Evolutionary conservation across 2,888 invertebrate genomes (phyloP), one percentile per base, ranked within the genome.

Genomic region (Phymatocera aterrima): DNA sequence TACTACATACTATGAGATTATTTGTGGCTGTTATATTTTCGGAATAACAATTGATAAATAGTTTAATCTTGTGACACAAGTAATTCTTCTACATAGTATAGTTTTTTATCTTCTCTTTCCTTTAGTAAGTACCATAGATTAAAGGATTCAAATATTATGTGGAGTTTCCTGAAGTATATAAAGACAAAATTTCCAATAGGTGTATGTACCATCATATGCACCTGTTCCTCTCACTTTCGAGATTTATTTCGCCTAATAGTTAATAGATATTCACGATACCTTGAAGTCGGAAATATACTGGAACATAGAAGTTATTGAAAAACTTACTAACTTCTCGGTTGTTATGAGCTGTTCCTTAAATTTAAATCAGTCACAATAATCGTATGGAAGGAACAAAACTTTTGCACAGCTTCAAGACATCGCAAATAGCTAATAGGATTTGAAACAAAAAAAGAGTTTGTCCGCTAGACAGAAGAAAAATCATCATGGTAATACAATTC

Each of bases 131-230:
- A 40, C 46, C 43, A 68, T 68, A 43, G 43, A 68, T 46, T 68
- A 68, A n/a, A 68, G 6, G 68, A 43, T 68, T 46, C 3, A 43
- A 28, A 46, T 68, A 28, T 68, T 43, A 68, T 64, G 10, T 64
- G 34, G n/a, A 64, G 64, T 64, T 64, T 64, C 18, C 64, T 64
- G 64, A 6, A 21, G 37, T 34, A 64, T 64, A 3, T 28, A 46
- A 68, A 24, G 15, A 51, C n/a, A 51, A 5, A 60, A 43, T 61
- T 61, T 34, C 24, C 57, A 57, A 57, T 28, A 1, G 51, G 51
- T 72, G 51, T 10, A 34, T 37, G 51, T 64, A 64, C 24, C 46
- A 72, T 12, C 18, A 51, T 72, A 72, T 72, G 72, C 54, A 72
- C 72, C 51, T 2, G 37, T 51, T 72, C n/a, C n/a, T n/a, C 51